These are phyloP conservation scores for Melanostoma mellinum DNA, from an alignment of 2,888 invertebrate genomes.

Conservation along the genomic window DNA sequence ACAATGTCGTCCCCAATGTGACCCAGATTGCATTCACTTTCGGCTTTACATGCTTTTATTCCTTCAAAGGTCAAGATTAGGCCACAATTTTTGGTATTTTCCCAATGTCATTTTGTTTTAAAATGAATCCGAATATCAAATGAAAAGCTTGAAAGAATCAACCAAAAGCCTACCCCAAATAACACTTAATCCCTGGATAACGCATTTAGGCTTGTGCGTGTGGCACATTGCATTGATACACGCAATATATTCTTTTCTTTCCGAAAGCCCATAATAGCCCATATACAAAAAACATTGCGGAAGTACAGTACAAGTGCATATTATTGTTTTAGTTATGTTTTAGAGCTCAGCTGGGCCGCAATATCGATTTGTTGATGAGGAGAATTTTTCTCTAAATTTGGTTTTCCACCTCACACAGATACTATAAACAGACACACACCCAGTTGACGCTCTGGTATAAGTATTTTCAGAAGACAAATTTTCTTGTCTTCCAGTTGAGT, in stretches of 20 bases:
- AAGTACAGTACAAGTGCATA: conserved; percentile 3
- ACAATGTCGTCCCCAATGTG: conserved; percentile 39
- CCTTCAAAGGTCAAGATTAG: conserved; percentile 56
- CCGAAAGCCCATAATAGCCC: too few species aligned
- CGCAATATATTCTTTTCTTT: too few species aligned
- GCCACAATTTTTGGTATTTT: neutral
- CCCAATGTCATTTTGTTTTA: neutral
- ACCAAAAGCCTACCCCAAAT: conserved; percentile 56
- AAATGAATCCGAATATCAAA: neutral
- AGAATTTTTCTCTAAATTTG: conserved; percentile 19
- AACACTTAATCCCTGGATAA: conserved; percentile 25
- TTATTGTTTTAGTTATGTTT: conserved; percentile 15
- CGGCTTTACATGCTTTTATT: conserved; percentile 10
- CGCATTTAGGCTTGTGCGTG: conserved; percentile 35
- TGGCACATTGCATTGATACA: conserved; percentile 13
- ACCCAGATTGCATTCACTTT: conserved; percentile 58
- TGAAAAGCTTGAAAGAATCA: neutral
- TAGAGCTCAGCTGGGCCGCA: conserved; percentile 56
- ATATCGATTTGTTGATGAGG: conserved; percentile 60
- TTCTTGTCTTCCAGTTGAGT: conserved; percentile 57
- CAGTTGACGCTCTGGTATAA: neutral
- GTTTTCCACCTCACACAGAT: conserved; percentile 11
- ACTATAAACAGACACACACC: neutral
- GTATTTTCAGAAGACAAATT: neutral
- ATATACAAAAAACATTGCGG: conserved; percentile 14